Base-by-base conservation (phyloP, 2,888 invertebrate genomes). In the Standfussiana lucernea region DNA sequence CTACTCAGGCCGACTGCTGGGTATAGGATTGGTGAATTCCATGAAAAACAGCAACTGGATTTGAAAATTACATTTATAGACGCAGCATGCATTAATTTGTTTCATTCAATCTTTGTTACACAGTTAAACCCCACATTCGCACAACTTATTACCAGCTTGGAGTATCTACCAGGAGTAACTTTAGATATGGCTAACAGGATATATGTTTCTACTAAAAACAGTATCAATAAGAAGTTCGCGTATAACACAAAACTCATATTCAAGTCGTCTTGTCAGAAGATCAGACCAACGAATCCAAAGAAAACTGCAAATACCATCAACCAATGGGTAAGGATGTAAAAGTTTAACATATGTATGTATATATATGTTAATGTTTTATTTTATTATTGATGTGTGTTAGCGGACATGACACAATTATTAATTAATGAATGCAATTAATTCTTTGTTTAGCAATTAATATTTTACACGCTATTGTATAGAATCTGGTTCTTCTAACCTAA, bases 131-230 rank as follows among this genome's bases (percentile, higher is more conserved):
- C 28, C 0, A 2, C n/a, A 35, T 90, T 91, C 28, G 77, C 62
- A 40, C 61, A 80, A 0, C 65, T 91, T 1, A 81, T 93, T 1
- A 42, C 50, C 0, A 73, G 84, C 1, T 75, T 94, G 59, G 76
- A 86, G 42, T 79, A 88, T 32, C 64, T 93, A 8, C 86, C 87
- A 13, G 95, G 97, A 35, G 97, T 97, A 2, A 95, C 95, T 1
- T 88, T 98, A 21, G 96, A 96, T 47, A 93, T 98, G 50, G 98
- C 98, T 0, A 98, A 98, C 89, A 97, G 97, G 85, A 89, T 98
- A 13, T 98, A 97, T 88, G 90, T 98, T 0, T 95, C 94, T 0
- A 28, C 79, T 0, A 76, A 89, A 0, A 91, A 94, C 0, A 79
- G 86, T 5, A 66, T 98, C 0, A 94, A 96, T 11, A 86, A 93